Evolutionary conservation across 2,888 invertebrate genomes (phyloP).

Genomic region (Ecdyonurus torrentis): DNA sequence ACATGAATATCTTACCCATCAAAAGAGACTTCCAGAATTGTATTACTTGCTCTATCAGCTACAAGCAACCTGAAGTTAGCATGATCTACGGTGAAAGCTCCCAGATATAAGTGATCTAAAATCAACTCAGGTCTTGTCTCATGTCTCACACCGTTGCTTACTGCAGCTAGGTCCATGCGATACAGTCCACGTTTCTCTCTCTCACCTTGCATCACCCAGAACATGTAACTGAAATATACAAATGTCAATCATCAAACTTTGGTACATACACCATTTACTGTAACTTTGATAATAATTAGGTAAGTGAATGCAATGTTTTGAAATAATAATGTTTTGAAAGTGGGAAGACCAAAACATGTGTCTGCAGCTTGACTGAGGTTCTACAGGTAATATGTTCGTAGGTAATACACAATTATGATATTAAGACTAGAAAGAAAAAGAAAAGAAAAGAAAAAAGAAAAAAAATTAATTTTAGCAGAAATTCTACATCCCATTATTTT

Average conservation of each 20-base stretch:
- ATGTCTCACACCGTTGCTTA: slow-evolving; percentile 55
- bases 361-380: no score
- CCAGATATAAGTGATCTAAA: slow-evolving; percentile 47
- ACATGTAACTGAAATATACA: slow-evolving; percentile 44
- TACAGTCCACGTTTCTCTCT: slow-evolving; percentile 46
- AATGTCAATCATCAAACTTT: background rate
- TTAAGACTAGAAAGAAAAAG: no score
- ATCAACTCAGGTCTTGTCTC: slow-evolving; percentile 48
- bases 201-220: slow-evolving; percentile 48
- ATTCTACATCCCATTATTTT: no score
- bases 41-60: slow-evolving; percentile 54
- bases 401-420: no score
- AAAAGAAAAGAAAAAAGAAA: no score
- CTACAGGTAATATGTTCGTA: no score
- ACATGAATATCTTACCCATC: slow-evolving; percentile 64
- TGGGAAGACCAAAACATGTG: no score
- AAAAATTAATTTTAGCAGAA: no score
- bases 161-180: slow-evolving; percentile 56
- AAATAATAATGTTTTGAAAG: no score
- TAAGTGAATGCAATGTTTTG: no score
- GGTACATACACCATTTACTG: background rate
- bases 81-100: slow-evolving; percentile 69
- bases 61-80: slow-evolving; percentile 63
- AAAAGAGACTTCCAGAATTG: slow-evolving; percentile 61
- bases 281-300: background rate